A percentile compares a stretch with the other conserved stretches of the same genome.
Conservation (phyloP, 2,888 invertebrate species). For the Nemotelus pantherinus region DNA sequence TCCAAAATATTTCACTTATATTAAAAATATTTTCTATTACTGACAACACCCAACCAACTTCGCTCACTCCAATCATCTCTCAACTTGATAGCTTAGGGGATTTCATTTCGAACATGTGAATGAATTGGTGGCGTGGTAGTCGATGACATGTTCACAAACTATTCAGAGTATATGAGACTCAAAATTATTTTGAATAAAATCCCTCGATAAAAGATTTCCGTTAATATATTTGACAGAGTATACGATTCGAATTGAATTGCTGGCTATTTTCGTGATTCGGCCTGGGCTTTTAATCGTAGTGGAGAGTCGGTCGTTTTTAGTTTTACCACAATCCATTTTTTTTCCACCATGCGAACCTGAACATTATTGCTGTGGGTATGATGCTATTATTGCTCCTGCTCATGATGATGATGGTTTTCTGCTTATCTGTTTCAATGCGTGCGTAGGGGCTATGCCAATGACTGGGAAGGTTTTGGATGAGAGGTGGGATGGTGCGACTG, state of each 20-base stretch:
- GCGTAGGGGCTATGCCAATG: too few species aligned
- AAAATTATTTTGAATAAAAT: constrained; percentile 40
- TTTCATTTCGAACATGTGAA: not conserved
- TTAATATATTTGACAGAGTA: constrained; percentile 43
- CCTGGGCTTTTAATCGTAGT: constrained; percentile 23
- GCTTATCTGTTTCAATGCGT: too few species aligned
- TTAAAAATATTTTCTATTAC: not conserved
- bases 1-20: too few species aligned
- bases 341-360: not conserved
- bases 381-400: too few species aligned
- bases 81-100: constrained; percentile 30
- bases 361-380: too few species aligned
- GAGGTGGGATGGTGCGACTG: not conserved
- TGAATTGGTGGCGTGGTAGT: not conserved
- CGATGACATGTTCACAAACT: constrained; percentile 39
- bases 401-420: too few species aligned
- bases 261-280: constrained; percentile 9
- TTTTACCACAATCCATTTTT: constrained; percentile 24
- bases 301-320: constrained; percentile 25
- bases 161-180: constrained; percentile 38
- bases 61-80: not conserved
- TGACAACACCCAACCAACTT: not conserved
- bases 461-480: not conserved
- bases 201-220: constrained; percentile 43
- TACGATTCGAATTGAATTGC: constrained; percentile 35